Conservation (phyloP, 2,888 invertebrate species). For the Lordiphosa andalusiaca region DNA sequence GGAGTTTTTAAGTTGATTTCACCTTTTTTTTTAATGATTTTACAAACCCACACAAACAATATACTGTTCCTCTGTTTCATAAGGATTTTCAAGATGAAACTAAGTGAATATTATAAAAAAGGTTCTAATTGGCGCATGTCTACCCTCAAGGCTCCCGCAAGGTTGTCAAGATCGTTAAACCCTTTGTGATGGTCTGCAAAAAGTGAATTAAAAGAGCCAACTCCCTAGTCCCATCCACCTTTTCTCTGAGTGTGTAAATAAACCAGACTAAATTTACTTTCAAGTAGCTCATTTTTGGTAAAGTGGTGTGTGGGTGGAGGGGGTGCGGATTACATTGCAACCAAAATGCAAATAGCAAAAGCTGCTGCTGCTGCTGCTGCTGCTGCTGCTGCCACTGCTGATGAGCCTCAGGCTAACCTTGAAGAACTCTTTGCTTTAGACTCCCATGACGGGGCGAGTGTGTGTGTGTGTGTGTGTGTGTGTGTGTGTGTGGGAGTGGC, state of each 20-base stretch:
- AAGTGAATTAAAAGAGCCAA: too few relatives aligned
- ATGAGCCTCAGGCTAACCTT: constrained; percentile 11
- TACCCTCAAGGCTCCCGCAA: too few relatives aligned
- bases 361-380: constrained; percentile 11
- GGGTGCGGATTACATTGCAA: constrained; percentile 45
- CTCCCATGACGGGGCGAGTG: background rate
- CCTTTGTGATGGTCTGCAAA: too few relatives aligned
- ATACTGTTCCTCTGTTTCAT: too few relatives aligned
- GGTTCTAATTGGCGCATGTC: too few relatives aligned
- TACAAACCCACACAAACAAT: too few relatives aligned
- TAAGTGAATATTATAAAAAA: too few relatives aligned
- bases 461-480: constrained; percentile 16
- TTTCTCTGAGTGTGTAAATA: constrained; percentile 20
- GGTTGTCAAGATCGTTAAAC: too few relatives aligned
- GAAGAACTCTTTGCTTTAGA: constrained; percentile 14
- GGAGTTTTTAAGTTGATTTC: too few relatives aligned
- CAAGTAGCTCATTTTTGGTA: constrained; percentile 52
- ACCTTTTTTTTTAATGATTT: too few relatives aligned
- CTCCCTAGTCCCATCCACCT: too few relatives aligned
- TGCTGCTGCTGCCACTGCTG: background rate
- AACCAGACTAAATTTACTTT: constrained; percentile 60
- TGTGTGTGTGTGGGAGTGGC: constrained; percentile 30
- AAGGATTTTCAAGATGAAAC: too few relatives aligned
- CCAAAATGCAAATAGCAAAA: constrained; percentile 67
- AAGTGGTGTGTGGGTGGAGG: constrained; percentile 18